Evolutionary conservation across 2,888 invertebrate species (phyloP).

Genomic region (Zootermopsis nevadensis): DNA sequence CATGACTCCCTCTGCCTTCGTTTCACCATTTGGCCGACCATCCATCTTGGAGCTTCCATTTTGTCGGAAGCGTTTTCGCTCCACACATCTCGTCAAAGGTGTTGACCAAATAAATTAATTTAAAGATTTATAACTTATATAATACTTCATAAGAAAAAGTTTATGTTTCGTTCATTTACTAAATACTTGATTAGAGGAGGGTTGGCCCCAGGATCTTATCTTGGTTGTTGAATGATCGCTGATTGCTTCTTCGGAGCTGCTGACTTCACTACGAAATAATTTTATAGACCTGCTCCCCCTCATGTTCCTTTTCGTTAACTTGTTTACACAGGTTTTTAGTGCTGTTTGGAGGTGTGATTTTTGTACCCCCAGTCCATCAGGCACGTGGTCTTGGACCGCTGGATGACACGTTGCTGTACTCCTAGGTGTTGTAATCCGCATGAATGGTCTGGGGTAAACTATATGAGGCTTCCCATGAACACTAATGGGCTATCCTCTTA

Average conservation of each 20-base stretch:
- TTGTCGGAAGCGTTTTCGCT: conserved; percentile 31
- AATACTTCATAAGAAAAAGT: conserved; percentile 19
- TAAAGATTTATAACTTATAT: conserved; percentile 43
- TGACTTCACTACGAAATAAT: conserved; percentile 41
- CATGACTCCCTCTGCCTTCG: conserved; percentile 20
- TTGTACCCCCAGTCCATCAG: conserved; percentile 14
- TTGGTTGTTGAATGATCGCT: conserved; percentile 35
- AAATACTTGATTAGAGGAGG: conserved; percentile 49
- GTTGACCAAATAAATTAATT: conserved; percentile 52
- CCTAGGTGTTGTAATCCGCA: conserved; percentile 38
- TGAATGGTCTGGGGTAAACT: conserved; percentile 28
- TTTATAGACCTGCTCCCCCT: not conserved
- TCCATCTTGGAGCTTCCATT: conserved; percentile 32
- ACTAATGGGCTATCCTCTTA: conserved; percentile 44
- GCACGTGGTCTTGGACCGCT: conserved; percentile 10
- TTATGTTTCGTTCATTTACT: conserved; percentile 38
- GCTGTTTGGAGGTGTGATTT: conserved; percentile 3
- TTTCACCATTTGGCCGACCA: conserved; percentile 32
- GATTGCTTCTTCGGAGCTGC: conserved; percentile 35
- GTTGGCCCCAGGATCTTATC: conserved; percentile 40
- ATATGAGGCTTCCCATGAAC: conserved; percentile 29
- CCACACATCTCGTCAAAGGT: conserved; percentile 28
- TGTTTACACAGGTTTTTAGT: not conserved
- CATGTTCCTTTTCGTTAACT: not conserved
- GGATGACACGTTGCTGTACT: not conserved